A percentile compares a stretch with the other conserved stretches of the same genome.
phyloP scores from a whole-genome alignment of 2,888 invertebrate species.

The Lepidochrysops patricia region DNA sequence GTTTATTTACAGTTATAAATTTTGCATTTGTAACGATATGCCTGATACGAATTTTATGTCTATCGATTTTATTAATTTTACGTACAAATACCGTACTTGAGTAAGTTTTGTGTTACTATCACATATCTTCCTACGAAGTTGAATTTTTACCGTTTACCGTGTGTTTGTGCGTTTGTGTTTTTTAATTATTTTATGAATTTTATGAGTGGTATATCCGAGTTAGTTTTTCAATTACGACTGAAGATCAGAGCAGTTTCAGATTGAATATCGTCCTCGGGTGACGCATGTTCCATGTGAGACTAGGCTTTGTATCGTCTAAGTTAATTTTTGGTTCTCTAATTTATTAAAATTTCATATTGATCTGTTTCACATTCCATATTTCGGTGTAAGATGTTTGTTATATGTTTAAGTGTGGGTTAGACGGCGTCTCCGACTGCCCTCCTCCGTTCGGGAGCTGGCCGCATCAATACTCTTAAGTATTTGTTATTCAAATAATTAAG shows the following conservation, averaged over 20 bases:
- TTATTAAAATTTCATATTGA: constrained; percentile 2
- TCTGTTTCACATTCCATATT: constrained; percentile 38
- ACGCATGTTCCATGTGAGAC: neutral
- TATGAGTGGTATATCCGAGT: constrained; percentile 14
- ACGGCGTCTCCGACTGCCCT: constrained; percentile 26
- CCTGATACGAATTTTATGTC: neutral
- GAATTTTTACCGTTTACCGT: constrained; percentile 32
- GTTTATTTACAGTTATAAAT: neutral
- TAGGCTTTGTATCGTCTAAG: neutral
- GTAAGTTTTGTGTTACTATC: constrained; percentile 20
- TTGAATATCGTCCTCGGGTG: neutral
- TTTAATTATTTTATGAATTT: constrained; percentile 33
- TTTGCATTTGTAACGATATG: neutral
- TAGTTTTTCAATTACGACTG: neutral
- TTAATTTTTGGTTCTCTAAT: neutral
- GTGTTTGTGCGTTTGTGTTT: constrained; percentile 35
- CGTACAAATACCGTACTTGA: neutral
- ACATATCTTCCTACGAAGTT: constrained; percentile 31
- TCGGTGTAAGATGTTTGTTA: constrained; percentile 33
- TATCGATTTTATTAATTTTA: constrained; percentile 5
- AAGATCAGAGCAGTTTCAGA: neutral
- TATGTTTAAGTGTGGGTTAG: constrained; percentile 43
- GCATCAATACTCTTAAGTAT: constrained; percentile 43
- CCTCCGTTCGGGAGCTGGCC: constrained; percentile 21
- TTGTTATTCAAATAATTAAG: constrained; percentile 72